Conservation (phyloP, 2,888 invertebrate species). For the Acleris cristana region DNA sequence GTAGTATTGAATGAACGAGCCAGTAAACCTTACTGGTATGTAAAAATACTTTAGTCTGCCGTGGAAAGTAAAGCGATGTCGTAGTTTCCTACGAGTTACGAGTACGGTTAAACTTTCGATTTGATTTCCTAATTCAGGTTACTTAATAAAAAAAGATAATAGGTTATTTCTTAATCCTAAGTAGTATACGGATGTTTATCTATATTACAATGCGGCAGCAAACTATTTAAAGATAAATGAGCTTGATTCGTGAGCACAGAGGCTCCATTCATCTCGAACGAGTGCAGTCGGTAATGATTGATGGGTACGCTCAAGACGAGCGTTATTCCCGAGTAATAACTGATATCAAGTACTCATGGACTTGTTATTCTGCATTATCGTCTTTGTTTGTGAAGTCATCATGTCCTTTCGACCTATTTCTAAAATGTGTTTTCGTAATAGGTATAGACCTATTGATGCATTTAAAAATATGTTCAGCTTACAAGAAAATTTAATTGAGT, state of each 20-base stretch:
- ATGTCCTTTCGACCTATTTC: no score
- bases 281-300: constrained; percentile 69
- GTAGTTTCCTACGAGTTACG: not conserved
- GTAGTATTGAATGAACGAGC: constrained; percentile 11
- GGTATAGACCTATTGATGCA: no score
- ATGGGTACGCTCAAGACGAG: constrained; percentile 55
- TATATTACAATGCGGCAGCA: constrained; percentile 50
- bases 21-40: constrained; percentile 1
- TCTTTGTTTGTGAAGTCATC: not conserved
- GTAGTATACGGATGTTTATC: constrained; percentile 17
- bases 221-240: constrained; percentile 60
- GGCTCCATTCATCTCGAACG: constrained; percentile 68
- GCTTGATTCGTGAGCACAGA: constrained; percentile 58
- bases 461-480: no score
- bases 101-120: no score
- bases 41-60: not conserved
- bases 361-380: constrained; percentile 5
- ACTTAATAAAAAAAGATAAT: no score
- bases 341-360: constrained; percentile 16
- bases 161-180: constrained; percentile 9
- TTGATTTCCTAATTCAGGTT: no score
- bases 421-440: no score
- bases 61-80: not conserved
- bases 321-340: constrained; percentile 39
- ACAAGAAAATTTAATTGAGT: no score